Conservation (phyloP, 2,113 vertebrate genomes). For the Azemiops feae region DNA sequence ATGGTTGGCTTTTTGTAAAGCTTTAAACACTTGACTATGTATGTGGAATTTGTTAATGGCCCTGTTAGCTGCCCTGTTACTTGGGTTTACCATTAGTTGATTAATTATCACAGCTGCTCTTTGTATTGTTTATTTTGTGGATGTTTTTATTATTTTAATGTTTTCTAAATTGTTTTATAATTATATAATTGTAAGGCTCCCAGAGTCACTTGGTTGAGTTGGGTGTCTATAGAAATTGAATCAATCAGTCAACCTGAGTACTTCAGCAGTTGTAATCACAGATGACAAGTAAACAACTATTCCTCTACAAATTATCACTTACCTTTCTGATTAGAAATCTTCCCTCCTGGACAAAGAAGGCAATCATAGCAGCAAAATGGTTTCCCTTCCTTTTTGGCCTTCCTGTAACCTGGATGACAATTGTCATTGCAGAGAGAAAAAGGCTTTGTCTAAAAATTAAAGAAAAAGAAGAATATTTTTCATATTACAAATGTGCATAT, state of each 20-base stretch:
- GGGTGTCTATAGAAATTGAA: not conserved
- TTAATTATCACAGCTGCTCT: too few species aligned
- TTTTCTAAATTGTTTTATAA: not conserved
- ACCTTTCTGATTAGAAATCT: not conserved
- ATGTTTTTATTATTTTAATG: not conserved
- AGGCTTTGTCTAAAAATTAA: not conserved
- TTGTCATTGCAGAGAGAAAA: not conserved
- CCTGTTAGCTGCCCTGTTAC: too few species aligned
- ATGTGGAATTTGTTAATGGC: too few species aligned
- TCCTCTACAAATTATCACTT: not conserved
- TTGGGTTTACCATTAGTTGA: too few species aligned
- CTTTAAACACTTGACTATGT: too few species aligned
- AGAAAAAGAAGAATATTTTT: not conserved
- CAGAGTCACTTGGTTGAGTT: not conserved
- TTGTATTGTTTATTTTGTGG: too few species aligned
- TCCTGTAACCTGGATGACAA: not conserved
- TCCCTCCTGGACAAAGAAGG: not conserved
- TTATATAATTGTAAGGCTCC: not conserved
- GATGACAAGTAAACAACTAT: not conserved
- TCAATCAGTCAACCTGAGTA: not conserved
- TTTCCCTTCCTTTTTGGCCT: not conserved
- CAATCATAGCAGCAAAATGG: not conserved
- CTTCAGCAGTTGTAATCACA: not conserved
- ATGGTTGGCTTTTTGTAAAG: too few species aligned
- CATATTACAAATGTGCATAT: not conserved